Percentiles rank a stretch among this genome's conserved stretches.
Evolutionary conservation across 2,888 invertebrate species (phyloP).

Genomic region (Coecobrya sp.): DNA sequence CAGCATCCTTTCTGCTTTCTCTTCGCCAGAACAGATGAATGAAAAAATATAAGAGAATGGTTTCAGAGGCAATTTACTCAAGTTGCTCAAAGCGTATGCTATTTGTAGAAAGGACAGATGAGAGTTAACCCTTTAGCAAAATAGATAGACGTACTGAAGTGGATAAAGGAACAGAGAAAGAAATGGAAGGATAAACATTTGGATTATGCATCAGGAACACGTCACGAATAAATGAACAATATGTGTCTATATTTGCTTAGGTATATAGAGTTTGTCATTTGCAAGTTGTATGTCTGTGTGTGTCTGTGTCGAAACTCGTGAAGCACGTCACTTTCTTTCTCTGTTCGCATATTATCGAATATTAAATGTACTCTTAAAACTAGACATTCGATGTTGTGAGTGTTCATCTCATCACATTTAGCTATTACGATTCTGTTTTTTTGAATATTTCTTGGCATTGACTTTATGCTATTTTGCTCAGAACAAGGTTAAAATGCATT

Average conservation of each 20-base stretch:
- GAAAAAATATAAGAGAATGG: conserved; percentile 12
- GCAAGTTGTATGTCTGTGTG: not conserved
- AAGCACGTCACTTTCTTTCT: conserved; percentile 13
- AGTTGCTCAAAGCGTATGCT: conserved; percentile 2
- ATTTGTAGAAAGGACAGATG: not conserved
- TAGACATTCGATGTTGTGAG: too few species aligned
- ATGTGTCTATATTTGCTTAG: conserved; percentile 18
- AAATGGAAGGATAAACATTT: conserved; percentile 36
- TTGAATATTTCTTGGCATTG: not conserved
- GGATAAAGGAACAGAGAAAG: not conserved
- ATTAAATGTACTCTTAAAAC: too few species aligned
- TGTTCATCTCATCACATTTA: not conserved
- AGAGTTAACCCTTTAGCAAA: not conserved
- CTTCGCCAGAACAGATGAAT: not conserved
- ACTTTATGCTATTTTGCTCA: not conserved
- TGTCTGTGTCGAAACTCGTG: not conserved
- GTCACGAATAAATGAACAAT: conserved; percentile 58
- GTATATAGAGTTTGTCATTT: not conserved
- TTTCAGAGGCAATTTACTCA: conserved; percentile 56
- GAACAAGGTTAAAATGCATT: not conserved
- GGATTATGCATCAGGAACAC: conserved; percentile 65
- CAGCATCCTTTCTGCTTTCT: conserved; percentile 2
- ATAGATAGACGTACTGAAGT: not conserved
- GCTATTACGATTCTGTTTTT: too few species aligned
- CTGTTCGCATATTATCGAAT: conserved; percentile 31